Conservation (phyloP, 1,140 invertebrate species). For the Heterodera schachtii region DNA sequence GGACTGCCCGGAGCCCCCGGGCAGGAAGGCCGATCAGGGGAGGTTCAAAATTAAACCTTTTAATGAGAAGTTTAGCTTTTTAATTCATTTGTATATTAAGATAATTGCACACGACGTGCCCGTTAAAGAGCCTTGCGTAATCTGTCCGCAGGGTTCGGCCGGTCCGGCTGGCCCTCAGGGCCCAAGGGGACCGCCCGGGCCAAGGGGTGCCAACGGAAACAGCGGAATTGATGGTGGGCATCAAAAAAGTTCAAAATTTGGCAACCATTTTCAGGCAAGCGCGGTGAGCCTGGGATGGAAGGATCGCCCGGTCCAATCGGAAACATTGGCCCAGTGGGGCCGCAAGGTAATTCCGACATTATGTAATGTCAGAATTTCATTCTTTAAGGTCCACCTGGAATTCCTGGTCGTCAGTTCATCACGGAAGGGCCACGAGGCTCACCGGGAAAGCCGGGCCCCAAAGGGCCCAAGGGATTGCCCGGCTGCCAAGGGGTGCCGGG, state of each 20-base stretch:
- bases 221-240: conserved; percentile 44
- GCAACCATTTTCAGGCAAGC: conserved; percentile 31
- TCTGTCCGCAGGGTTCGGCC: conserved; percentile 42
- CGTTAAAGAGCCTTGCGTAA: conserved; percentile 49
- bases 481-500: conserved; percentile 42
- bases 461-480: conserved; percentile 36
- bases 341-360: conserved; percentile 17
- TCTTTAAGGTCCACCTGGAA: conserved; percentile 19
- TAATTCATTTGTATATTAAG: conserved; percentile 2
- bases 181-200: conserved; percentile 50
- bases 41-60: conserved; percentile 20
- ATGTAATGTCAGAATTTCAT: not conserved
- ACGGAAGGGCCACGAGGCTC: conserved; percentile 40
- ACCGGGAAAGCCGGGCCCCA: conserved; percentile 35
- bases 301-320: conserved; percentile 41
- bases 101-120: conserved; percentile 37
- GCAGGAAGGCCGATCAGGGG: not conserved
- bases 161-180: conserved; percentile 40
- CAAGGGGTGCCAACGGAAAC: conserved; percentile 41
- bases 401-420: conserved; percentile 37
- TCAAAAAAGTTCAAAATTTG: not conserved
- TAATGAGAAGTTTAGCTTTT: not conserved
- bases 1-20: conserved; percentile 18
- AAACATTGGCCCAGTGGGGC: conserved; percentile 36
- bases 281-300: conserved; percentile 44